Base-by-base conservation (phyloP, 2,888 invertebrate species). In the Spialia ferax region DNA sequence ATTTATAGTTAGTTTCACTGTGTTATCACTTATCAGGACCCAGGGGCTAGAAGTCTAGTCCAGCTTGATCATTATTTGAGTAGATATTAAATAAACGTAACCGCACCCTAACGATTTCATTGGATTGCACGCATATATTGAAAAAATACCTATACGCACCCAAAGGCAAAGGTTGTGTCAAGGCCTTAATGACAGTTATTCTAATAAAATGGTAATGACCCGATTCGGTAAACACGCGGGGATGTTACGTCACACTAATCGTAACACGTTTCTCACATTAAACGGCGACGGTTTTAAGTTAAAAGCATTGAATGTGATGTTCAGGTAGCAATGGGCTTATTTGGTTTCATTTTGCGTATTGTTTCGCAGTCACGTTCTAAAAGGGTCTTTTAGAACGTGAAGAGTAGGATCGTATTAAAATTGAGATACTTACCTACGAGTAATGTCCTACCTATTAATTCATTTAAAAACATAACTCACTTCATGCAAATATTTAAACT, bases 171-270 rank as follows among this genome's bases (percentile, higher is more conserved):
- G 65, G 26, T 52, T 42, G 26, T 38, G 23, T 65, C 65, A 59
- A 59, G 65, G 59, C 64, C 48, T 20, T 18, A 32, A 23, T 18
- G 52, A 65, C 35, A 29, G 35, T 59, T 65, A 52, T 65, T 26
- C 65, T 52, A 65, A 65, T 52, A 65, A 65, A 65, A 65, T 65
- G 65, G 38, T 65, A 65, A 65, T 65, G 65, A 65, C 65, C 65
- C 48, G 57, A 65, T 59, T 65, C 52, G 23, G 52, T 42, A 59
- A 59, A 50, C 29, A 26, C 65, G 45, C 13, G n/a, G 64, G 35
- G 64, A 22, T 50, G 29, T 65, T 65, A 59, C 59, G 65, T 65
- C 52, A 65, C 52, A 38, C 26, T 23, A 38, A 38, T 59, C 65
- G 65, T 38, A 65, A 65, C 65, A 59, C 50, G 65, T 65, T 59